phyloP scores from a whole-genome alignment of 1,140 invertebrate species.

The Drosophila willistoni region DNA sequence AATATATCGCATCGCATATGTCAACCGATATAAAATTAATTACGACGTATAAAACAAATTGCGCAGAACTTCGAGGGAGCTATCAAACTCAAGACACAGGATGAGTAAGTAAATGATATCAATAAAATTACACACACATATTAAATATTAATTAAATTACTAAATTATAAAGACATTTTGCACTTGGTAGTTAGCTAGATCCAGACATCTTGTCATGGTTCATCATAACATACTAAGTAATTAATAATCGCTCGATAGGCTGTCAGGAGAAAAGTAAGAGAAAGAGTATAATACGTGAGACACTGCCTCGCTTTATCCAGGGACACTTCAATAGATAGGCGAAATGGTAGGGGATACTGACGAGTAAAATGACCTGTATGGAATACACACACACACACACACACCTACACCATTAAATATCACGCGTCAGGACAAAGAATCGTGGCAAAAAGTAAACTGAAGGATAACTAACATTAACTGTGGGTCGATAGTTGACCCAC shows the following conservation, averaged over 20 bases:
- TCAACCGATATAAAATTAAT: slow-evolving; percentile 10
- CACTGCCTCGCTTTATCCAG: no score
- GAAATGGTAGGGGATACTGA: no score
- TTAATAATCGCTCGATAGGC: not conserved
- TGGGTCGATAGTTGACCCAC: not conserved
- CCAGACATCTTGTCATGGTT: not conserved
- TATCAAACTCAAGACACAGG: slow-evolving; percentile 13
- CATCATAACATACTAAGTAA: slow-evolving; percentile 3
- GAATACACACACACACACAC: not conserved
- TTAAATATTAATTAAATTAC: not conserved
- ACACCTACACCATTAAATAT: no score
- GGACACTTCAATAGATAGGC: not conserved
- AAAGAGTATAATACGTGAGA: not conserved
- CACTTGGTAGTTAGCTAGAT: not conserved
- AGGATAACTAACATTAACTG: no score
- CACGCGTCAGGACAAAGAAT: no score
- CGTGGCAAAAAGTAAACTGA: no score
- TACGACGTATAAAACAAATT: slow-evolving; percentile 6
- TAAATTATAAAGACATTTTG: not conserved
- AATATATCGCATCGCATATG: slow-evolving; percentile 16
- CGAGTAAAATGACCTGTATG: not conserved
- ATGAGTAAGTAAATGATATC: slow-evolving; percentile 4
- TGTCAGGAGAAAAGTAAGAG: not conserved
- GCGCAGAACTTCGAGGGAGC: slow-evolving; percentile 14
- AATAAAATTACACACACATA: no score